These are phyloP conservation scores for human DNA, from an alignment of 2,113 vertebrate genomes.

Conservation along the genomic window DNA sequence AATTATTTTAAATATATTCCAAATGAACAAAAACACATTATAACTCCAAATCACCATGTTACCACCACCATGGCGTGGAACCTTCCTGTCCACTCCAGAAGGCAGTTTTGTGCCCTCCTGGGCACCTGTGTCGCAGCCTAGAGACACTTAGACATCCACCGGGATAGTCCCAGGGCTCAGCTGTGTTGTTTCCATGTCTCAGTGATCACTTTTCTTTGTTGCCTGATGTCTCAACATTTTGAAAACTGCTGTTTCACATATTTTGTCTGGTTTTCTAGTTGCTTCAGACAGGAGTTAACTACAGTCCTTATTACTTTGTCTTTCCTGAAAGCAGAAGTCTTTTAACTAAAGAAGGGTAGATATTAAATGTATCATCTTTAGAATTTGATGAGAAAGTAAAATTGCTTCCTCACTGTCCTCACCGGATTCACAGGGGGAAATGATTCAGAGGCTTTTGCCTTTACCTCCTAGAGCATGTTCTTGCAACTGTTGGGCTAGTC, in stretches of 20 bases:
- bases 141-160: not conserved
- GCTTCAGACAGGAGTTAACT: not conserved
- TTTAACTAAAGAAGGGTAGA: not conserved
- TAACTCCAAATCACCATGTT: not conserved
- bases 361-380: not conserved
- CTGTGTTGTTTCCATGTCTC: not conserved
- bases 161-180: not conserved
- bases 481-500: no score
- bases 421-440: not conserved
- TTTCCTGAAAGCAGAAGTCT: not conserved
- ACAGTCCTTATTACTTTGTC: not conserved
- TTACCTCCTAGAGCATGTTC: not conserved
- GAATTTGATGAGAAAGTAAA: constrained; percentile 1
- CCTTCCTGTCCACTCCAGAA: no score
- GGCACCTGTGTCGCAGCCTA: accelerated
- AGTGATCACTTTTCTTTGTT: not conserved
- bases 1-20: not conserved
- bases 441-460: not conserved
- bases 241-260: not conserved
- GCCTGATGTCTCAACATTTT: not conserved
- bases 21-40: not conserved
- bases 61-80: not conserved
- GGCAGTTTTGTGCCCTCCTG: accelerated
- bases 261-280: not conserved
- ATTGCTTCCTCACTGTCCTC: not conserved